phyloP scores from a whole-genome alignment of 2,888 invertebrate genomes.

The Stenoptilia bipunctidactyla region DNA sequence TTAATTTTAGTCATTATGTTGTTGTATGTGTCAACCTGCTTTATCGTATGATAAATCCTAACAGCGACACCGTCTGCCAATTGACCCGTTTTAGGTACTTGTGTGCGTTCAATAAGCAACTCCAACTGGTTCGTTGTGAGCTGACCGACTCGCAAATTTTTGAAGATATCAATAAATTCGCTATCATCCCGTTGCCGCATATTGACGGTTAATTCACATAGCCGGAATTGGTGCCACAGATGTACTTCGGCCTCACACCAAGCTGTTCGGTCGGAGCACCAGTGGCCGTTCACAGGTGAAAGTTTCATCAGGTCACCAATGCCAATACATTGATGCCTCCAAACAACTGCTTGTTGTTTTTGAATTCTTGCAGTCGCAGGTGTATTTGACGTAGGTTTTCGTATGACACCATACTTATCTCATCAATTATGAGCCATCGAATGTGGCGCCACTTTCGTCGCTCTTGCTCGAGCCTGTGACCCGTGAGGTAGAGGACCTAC shows the following conservation, averaged over 20 bases:
- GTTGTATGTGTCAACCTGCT: too few species aligned
- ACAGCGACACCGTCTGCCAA: background rate
- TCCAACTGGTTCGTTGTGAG: background rate
- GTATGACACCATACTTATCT: slow-evolving; percentile 5
- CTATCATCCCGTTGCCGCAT: slow-evolving; percentile 1
- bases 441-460: background rate
- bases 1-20: too few species aligned
- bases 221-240: slow-evolving; percentile 2
- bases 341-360: background rate
- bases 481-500: background rate
- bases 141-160: slow-evolving; percentile 3
- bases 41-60: background rate
- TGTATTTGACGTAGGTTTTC: slow-evolving; percentile 1
- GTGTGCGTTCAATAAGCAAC: background rate
- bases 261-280: background rate
- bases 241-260: background rate
- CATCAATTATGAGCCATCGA: slow-evolving; percentile 3
- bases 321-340: too few species aligned
- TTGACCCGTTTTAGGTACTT: background rate
- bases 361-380: slow-evolving; percentile 5
- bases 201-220: slow-evolving; percentile 1
- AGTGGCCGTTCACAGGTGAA: slow-evolving; percentile 2
- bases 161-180: slow-evolving; percentile 1
- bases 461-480: background rate
- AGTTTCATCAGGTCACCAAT: slow-evolving; percentile 4